phyloP scores from a whole-genome alignment of 2,888 invertebrate genomes.

The Camptogramma bilineatum region DNA sequence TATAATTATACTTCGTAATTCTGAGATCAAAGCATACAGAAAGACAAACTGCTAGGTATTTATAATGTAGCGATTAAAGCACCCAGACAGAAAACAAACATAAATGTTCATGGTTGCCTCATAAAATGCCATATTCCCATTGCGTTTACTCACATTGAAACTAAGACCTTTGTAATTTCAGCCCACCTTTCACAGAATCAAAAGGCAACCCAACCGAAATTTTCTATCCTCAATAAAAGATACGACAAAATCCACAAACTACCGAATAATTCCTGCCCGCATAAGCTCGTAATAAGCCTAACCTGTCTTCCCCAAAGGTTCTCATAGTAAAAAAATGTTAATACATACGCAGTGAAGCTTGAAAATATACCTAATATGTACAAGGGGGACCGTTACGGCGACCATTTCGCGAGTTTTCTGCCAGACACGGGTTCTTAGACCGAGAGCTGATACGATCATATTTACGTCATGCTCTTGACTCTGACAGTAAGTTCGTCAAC shows the following conservation, averaged over 20 bases:
- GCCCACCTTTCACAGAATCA: background rate
- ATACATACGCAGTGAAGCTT: slow-evolving; percentile 43
- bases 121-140: background rate
- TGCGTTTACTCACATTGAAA: background rate
- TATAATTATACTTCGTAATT: too few species aligned
- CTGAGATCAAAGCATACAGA: too few species aligned
- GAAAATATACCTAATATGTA: slow-evolving; percentile 45
- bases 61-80: background rate
- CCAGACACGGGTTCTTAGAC: slow-evolving; percentile 59
- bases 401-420: slow-evolving; percentile 48
- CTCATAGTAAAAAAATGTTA: slow-evolving; percentile 43
- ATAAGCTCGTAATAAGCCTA: slow-evolving; percentile 30
- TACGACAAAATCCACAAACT: slow-evolving; percentile 8
- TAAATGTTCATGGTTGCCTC: background rate
- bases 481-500: too few species aligned
- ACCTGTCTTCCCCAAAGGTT: slow-evolving; percentile 29
- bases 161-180: background rate
- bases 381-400: slow-evolving; percentile 44
- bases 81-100: background rate
- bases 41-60: background rate
- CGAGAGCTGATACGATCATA: slow-evolving; percentile 8
- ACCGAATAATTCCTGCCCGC: slow-evolving; percentile 16
- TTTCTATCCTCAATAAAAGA: slow-evolving; percentile 1
- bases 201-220: background rate
- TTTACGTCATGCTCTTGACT: background rate